Conservation (phyloP, 2,797 vertebrate species). For the Spinibarbus caldwelli region DNA sequence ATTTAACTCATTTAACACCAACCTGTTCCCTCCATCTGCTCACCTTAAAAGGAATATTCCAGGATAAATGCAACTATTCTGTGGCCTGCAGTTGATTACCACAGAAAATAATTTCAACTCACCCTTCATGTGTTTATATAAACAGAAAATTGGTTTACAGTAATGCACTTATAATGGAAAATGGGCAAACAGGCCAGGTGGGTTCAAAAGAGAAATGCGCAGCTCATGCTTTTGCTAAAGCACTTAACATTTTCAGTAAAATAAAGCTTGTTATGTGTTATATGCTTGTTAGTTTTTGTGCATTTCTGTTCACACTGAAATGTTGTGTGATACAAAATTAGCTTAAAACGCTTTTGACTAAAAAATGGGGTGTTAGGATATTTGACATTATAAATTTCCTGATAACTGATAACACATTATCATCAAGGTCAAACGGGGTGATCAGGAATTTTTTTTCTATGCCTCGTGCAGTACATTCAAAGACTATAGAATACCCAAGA, state of each 20-base stretch:
- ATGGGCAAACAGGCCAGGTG: not conserved
- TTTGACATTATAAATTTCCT: too few relatives aligned
- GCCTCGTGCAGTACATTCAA: too few relatives aligned
- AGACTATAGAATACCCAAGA: too few relatives aligned
- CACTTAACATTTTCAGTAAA: not conserved
- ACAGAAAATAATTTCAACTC: not conserved
- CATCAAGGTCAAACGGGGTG: not conserved
- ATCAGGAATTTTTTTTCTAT: not conserved
- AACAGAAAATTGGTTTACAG: slow-evolving; percentile 8
- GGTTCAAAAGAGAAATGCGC: not conserved
- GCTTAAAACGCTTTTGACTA: not conserved
- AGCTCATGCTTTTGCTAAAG: not conserved
- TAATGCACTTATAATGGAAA: slow-evolving; percentile 1
- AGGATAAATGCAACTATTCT: not conserved
- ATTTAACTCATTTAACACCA: slow-evolving; percentile 9
- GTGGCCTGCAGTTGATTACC: not conserved
- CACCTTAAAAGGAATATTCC: not conserved
- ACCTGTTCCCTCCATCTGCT: not conserved
- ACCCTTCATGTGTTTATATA: not conserved
- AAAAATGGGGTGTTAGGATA: too few relatives aligned
- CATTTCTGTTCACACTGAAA: not conserved
- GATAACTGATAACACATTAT: not conserved
- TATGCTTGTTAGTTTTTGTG: too few relatives aligned
- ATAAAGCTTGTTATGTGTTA: too few relatives aligned
- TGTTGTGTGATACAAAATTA: not conserved